phyloP scores from a whole-genome alignment of 2,888 invertebrate species.

The Balanococcus diminutus region DNA sequence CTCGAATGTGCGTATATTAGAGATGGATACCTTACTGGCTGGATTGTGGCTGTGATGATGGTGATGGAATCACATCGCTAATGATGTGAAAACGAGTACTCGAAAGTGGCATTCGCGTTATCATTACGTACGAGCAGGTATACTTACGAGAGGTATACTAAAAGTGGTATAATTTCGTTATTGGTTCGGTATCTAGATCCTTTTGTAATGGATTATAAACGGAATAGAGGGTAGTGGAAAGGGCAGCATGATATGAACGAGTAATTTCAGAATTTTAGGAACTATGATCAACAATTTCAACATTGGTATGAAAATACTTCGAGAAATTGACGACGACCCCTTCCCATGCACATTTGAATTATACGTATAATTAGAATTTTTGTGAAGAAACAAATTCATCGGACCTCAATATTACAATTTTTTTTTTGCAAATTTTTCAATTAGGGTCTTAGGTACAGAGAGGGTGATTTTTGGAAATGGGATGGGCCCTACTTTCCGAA shows the following conservation, averaged over 20 bases:
- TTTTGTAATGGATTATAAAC: neutral
- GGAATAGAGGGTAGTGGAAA: neutral
- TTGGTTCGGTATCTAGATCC: neutral
- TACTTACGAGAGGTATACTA: neutral
- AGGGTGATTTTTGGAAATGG: too few species aligned
- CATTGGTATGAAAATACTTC: too few species aligned
- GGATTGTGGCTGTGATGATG: too few species aligned
- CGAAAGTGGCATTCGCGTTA: slow-evolving; percentile 1
- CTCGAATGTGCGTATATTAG: neutral
- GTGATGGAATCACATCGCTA: slow-evolving; percentile 7
- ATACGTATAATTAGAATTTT: too few species aligned
- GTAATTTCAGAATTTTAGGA: neutral
- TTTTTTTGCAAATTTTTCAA: too few species aligned
- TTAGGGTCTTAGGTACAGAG: too few species aligned
- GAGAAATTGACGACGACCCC: too few species aligned
- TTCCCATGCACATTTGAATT: too few species aligned
- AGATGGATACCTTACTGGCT: neutral
- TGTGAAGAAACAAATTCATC: too few species aligned
- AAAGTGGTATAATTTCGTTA: neutral
- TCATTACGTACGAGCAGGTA: neutral
- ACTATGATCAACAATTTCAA: neutral
- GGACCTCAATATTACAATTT: too few species aligned
- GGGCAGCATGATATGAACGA: neutral
- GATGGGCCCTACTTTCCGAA: too few species aligned
- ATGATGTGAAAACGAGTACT: slow-evolving; percentile 22